phyloP scores from a whole-genome alignment of 2,113 vertebrate genomes.

The Gulo gulo region DNA sequence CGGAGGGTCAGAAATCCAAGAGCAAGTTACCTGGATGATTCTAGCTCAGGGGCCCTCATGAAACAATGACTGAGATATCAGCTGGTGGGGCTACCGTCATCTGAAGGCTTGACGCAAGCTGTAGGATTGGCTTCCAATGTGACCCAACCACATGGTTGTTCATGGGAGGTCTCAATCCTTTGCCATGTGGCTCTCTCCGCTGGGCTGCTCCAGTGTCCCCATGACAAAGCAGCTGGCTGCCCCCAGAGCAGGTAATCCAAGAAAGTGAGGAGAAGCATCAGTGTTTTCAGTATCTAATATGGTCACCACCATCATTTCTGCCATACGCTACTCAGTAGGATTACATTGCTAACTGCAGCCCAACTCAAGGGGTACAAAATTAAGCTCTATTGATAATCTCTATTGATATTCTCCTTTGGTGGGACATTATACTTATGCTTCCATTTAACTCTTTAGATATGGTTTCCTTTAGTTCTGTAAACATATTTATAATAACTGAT shows the following conservation, averaged over 20 bases:
- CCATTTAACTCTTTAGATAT: background rate
- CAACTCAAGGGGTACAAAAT: background rate
- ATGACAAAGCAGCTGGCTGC: background rate
- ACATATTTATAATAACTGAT: background rate
- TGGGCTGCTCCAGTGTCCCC: background rate
- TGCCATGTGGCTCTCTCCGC: background rate
- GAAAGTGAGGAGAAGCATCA: background rate
- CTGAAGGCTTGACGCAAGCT: background rate
- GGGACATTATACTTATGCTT: background rate
- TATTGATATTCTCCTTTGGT: background rate
- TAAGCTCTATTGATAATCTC: background rate
- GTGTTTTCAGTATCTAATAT: background rate
- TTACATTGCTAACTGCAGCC: background rate
- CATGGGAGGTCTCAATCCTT: background rate
- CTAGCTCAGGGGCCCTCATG: background rate
- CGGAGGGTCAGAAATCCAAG: background rate
- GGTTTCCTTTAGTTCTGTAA: slow-evolving; percentile 5
- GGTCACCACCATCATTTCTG: background rate
- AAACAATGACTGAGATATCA: background rate
- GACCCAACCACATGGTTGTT: background rate
- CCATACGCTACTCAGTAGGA: background rate
- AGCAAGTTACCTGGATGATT: background rate
- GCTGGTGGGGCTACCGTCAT: background rate
- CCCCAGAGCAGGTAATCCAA: background rate
- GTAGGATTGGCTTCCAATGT: background rate